A percentile compares a stretch with the other conserved stretches of the same genome.
These are phyloP conservation scores for Puma concolor DNA, from an alignment of 2,113 vertebrate species.

Conservation along the genomic window DNA sequence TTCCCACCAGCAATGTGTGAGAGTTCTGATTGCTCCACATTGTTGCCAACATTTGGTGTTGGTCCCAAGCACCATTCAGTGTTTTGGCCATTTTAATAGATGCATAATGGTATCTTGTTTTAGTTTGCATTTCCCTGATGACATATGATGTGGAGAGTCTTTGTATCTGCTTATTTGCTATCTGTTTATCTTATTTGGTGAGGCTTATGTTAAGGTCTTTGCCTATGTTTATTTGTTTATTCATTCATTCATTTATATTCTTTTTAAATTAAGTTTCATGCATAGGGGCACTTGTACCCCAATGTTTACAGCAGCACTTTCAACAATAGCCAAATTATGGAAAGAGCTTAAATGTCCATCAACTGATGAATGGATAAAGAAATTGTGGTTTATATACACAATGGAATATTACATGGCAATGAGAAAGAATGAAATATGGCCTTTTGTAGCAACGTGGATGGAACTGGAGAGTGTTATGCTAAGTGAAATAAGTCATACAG, in stretches of 20 bases:
- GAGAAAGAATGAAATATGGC: no score
- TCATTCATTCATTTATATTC: not conserved
- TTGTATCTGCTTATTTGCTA: not conserved
- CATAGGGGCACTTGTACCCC: no score
- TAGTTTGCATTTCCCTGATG: not conserved
- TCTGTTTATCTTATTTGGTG: not conserved
- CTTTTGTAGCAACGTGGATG: no score
- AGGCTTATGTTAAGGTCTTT: not conserved
- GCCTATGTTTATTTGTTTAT: not conserved
- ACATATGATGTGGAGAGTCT: not conserved
- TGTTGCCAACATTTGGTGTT: not conserved
- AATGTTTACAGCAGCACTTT: no score
- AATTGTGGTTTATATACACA: no score
- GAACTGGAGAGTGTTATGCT: no score
- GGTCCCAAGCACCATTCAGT: not conserved
- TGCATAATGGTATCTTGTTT: not conserved
- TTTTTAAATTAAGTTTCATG: not conserved
- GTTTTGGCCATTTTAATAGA: not conserved
- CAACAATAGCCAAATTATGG: no score
- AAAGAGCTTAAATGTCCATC: no score
- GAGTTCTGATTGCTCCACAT: not conserved
- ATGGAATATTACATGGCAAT: no score
- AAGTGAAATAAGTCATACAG: no score
- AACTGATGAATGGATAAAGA: no score
- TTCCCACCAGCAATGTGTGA: not conserved